Evolutionary conservation across 2,113 vertebrate genomes (phyloP), one percentile per base, ranked within the genome.

Genomic region (Paraplagusia blochii): DNA sequence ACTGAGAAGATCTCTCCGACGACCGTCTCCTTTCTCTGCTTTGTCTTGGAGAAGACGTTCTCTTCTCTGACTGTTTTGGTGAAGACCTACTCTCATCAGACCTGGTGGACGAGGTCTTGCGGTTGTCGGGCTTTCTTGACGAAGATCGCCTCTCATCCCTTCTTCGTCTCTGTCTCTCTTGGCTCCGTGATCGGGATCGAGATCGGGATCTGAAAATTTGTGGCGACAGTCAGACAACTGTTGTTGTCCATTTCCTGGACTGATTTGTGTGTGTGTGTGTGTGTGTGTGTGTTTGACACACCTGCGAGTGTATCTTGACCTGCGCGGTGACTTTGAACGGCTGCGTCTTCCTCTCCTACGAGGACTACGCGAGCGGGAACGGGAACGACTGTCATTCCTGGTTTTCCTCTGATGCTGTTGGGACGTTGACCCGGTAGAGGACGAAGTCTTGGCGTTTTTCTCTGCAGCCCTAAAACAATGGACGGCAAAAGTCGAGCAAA

Each of bases 321-420:
- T 61, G 5, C 22, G 11, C 0, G 36, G 67, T 0, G 82, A 86
- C 9, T 7, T 19, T 1, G 80, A 79, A 15, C 7, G 46, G 13
- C 68, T 63, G 14, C 5, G 51, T 13, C 14, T 85, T 29, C n/a
- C 56, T 44, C 48, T 53, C 8, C 29, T 14, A 1, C 45, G 22
- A 2, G 22, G 22, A 29, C 22, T 18, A 1, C 51, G 51, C 0
- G 58, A 53, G 9, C 75, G 55, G 0, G 8, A 58, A 18, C 75
- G 55, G 0, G 8, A 58, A 18, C 44, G 46, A n/a, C 69, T 61
- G 9, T 79, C 76, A 0, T 91, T 72, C 45, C 75, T 78, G 1
- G 9, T 10, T 47, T 49, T 57, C 44, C 60, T 66, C 2, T 4
- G 29, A 44, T 7, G 76, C 76, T 4, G 72, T 60, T 48, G 72